A percentile compares a stretch with the other conserved stretches of the same genome.
Conservation (phyloP, 2,888 invertebrate species). For the Thecocarcelia acutangulata region DNA sequence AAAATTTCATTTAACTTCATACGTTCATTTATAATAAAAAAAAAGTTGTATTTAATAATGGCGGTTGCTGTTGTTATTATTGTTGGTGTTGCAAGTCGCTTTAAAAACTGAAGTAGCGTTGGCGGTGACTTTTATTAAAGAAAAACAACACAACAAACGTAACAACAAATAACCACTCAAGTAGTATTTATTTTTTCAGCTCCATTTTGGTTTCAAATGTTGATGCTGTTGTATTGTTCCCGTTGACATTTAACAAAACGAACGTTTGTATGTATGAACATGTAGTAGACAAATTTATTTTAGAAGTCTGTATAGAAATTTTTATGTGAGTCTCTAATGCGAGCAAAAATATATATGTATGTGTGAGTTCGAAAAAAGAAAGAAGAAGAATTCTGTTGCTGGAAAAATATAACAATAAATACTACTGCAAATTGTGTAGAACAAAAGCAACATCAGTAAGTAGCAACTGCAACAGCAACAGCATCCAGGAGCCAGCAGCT, state of each 20-base stretch:
- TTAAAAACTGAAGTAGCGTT: constrained; percentile 28
- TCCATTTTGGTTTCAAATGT: constrained; percentile 21
- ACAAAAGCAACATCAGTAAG: constrained; percentile 25
- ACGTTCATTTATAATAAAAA: constrained; percentile 16
- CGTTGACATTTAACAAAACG: constrained; percentile 59
- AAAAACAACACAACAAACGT: neutral
- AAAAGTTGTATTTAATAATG: constrained; percentile 30
- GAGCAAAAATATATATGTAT: neutral
- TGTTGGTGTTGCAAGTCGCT: constrained; percentile 11
- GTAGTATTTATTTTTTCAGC: constrained; percentile 16
- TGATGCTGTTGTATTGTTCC: constrained; percentile 45
- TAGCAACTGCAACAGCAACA: neutral
- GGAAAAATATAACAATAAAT: constrained; percentile 46
- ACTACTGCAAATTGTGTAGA: constrained; percentile 15
- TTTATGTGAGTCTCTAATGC: neutral
- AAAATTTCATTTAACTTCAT: constrained; percentile 23
- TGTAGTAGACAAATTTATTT: constrained; percentile 34
- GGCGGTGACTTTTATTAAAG: constrained; percentile 38
- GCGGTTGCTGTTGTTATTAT: neutral
- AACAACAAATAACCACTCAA: neutral
- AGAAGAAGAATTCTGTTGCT: neutral
- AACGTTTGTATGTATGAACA: neutral
- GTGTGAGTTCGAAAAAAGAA: constrained; percentile 8
- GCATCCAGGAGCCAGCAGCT: no score
- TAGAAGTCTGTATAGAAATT: constrained; percentile 8